Evolutionary conservation across 1,140 invertebrate species (phyloP).

Genomic region (Eumeta japonica): DNA sequence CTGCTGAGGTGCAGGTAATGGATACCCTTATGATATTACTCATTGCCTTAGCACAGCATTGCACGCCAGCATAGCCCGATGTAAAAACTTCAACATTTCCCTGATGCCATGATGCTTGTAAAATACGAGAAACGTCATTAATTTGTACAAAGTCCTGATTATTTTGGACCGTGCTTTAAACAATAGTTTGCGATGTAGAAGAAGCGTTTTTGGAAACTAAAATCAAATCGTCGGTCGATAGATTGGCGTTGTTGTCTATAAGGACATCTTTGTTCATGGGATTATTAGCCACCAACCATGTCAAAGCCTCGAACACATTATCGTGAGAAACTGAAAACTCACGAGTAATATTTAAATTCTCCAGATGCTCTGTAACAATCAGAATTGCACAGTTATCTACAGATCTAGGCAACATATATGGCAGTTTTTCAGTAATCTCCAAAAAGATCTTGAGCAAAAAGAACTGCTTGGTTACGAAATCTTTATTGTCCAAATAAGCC

Average conservation of each 20-base stretch:
- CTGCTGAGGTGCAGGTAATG: neutral
- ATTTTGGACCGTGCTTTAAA: neutral
- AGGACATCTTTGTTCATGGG: no score
- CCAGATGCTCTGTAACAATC: constrained; percentile 12
- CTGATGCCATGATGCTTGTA: constrained; percentile 6
- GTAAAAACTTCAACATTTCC: constrained; percentile 1
- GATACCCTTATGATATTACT: constrained; percentile 3
- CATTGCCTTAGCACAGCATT: constrained; percentile 4
- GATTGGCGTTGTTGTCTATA: no score
- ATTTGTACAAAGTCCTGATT: constrained; percentile 3
- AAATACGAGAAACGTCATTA: constrained; percentile 3
- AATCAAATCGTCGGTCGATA: no score
- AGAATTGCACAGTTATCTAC: constrained; percentile 10
- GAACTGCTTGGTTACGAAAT: constrained; percentile 14
- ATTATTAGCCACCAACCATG: no score
- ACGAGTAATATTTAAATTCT: constrained; percentile 12
- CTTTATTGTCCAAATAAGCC: constrained; percentile 15
- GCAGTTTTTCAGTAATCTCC: constrained; percentile 16
- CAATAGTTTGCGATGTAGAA: neutral
- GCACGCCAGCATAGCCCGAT: constrained; percentile 1
- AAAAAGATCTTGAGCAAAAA: constrained; percentile 18
- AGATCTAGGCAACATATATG: no score
- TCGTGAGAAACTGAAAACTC: no score
- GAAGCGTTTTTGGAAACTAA: neutral
- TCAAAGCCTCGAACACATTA: no score